A percentile compares a stretch with the other conserved stretches of the same genome.
phyloP scores from a whole-genome alignment of 2,113 vertebrate genomes.

The Opisthocomus hoazin region DNA sequence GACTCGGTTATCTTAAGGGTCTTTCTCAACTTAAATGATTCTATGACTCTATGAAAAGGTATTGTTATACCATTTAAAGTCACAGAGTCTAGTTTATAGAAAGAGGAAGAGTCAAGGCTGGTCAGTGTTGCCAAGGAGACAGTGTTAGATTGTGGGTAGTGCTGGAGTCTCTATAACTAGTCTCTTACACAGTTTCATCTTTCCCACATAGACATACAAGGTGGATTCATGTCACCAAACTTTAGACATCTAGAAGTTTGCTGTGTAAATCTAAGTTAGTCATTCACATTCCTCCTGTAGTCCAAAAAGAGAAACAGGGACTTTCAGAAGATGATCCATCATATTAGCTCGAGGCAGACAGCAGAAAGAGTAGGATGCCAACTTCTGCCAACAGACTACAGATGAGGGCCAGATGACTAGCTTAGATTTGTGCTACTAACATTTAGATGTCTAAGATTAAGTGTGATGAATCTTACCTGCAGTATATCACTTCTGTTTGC shows the following conservation, averaged over 20 bases:
- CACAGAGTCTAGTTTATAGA: neutral
- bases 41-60: too few species aligned
- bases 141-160: neutral
- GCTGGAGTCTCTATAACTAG: neutral
- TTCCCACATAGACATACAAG: neutral
- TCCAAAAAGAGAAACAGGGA: neutral
- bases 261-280: neutral
- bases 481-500: neutral
- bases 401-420: neutral
- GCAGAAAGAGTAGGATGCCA: neutral
- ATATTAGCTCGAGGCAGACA: neutral
- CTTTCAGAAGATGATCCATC: neutral
- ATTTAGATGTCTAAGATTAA: neutral
- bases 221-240: neutral
- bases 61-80: neutral
- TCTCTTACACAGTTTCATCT: neutral
- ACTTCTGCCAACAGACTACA: neutral
- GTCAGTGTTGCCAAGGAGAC: neutral
- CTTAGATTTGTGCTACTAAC: neutral
- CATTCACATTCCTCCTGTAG: neutral
- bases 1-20: too few species aligned
- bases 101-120: neutral
- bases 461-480: neutral
- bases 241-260: neutral
- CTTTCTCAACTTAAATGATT: too few species aligned